Evolutionary conservation across 35 echinoderm and acorn worm species (phyloP), one percentile per base, ranked within the genome.

Genomic region (Anneissia japonica): DNA sequence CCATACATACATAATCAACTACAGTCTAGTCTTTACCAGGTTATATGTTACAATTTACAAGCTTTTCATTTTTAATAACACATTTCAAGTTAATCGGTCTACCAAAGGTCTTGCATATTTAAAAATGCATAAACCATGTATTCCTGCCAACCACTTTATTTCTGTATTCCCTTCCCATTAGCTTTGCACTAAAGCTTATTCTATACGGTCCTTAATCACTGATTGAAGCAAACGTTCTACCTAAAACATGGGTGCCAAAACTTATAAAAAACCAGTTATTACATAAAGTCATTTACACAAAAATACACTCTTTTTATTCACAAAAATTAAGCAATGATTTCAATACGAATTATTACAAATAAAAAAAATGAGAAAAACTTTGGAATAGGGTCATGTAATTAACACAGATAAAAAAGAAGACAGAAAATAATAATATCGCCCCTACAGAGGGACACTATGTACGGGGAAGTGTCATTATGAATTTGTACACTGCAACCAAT

Each of bases 1-100:
- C n/a, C n/a, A n/a, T n/a, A n/a, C n/a, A n/a, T 64, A 64, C 51
- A 64, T 64, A 64, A n/a, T n/a, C n/a, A 64, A 64, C 51, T 64
- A 64, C 51, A 64, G 51, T 64, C 51, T 64, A 64, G 51, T 9
- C 21, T 64, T 64, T 64, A 64, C 51, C 51, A 64, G 51, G 11
- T 64, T 26, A 26, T 64, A 64, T 64, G 10, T 64, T 64, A 64
- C 51, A 64, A 64, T 64, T 64, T 64, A 64, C 51, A 64, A 16
- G 11, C 5, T 43, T n/a, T n/a, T n/a, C n/a, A n/a, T 6, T 16
- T 64, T 64, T 6, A 64, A 64, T 64, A 64, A 64, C 51, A 64
- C 51, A 2, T n/a, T n/a, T n/a, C n/a, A n/a, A n/a, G n/a, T n/a
- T n/a, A n/a, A n/a, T 45, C 4, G 16, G 40, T 16, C 40, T 45